phyloP scores from a whole-genome alignment of 1,140 invertebrate species.

The Achatina immaculata region DNA sequence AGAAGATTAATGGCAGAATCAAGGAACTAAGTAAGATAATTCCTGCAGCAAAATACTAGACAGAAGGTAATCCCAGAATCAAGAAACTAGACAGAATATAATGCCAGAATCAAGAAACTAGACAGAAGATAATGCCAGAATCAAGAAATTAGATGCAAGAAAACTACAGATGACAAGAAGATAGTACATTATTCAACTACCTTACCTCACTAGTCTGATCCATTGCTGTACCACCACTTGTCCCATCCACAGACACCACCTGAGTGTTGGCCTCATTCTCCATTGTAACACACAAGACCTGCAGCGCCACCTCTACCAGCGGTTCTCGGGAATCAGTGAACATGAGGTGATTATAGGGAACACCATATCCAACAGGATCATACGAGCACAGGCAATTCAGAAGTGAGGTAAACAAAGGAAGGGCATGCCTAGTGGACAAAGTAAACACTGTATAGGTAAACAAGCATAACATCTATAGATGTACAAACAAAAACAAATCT shows the following conservation, averaged over 20 bases:
- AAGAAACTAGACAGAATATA: too few relatives aligned
- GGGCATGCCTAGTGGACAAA: conserved; percentile 80
- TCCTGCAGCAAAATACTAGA: too few relatives aligned
- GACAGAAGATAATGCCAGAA: too few relatives aligned
- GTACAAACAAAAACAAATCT: too few relatives aligned
- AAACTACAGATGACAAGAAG: too few relatives aligned
- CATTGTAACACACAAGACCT: conserved; percentile 92
- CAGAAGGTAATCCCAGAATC: too few relatives aligned
- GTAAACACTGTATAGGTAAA: too few relatives aligned
- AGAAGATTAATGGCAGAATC: too few relatives aligned
- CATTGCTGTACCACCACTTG: conserved; percentile 65
- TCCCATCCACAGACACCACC: conserved; percentile 64
- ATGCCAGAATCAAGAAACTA: too few relatives aligned
- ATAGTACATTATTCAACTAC: neutral
- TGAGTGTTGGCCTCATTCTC: conserved; percentile 80
- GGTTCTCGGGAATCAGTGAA: conserved; percentile 96
- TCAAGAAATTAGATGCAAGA: too few relatives aligned
- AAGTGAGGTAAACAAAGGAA: conserved; percentile 97
- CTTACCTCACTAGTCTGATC: conserved; percentile 61
- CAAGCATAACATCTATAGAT: neutral
- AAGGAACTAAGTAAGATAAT: too few relatives aligned
- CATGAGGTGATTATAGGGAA: conserved; percentile 98
- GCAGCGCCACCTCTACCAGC: conserved; percentile 94
- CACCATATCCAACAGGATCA: conserved; percentile 94
- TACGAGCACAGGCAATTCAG: conserved; percentile 97